Evolutionary conservation across 1,140 invertebrate genomes (phyloP), one percentile per base, ranked within the genome.

Genomic region (Tachypleus tridentatus): DNA sequence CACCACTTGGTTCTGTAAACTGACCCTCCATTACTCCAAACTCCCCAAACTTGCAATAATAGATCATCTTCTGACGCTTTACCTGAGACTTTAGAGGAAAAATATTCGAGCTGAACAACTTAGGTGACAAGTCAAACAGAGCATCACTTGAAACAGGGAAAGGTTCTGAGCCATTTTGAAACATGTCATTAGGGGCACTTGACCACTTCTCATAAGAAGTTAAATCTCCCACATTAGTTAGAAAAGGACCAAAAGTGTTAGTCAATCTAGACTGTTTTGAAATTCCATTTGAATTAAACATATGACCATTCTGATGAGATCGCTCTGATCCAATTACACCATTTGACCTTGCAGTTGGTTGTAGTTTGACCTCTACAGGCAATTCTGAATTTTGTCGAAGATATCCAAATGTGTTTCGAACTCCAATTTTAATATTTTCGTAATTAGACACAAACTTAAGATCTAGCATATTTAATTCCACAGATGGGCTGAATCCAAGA

Each of bases 31-130:
- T 90, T 0, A 97, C 93, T 0, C 97, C 97, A 73, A 99, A 99
- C 74, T 99, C 97, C 4, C 97, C 97, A 79, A 99, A 99, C 78
- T 98, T 98, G 81, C 96, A 98, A 74, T 98, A 95, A 74, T 99
- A 99, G 70, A 98, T 98, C 96, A 99, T 99, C 78, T 99, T 99
- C 76, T 98, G 94, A n/a, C 97, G 85, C 75, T 96, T 96, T 65
- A 97, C 95, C 77, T 97, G 93, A 52, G 92, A 94, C 74, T 96
- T 97, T 3, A 92, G 91, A 64, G 93, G 93, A 93, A 88, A 51
- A 82, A 77, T 95, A 87, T 85, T 49, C 4, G 87, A 84, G 9
- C 87, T 86, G 75, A 93, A 88, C 56, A 95, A 79, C 74, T 95
- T 95, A 54, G 86, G 87, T 8, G 89, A 76, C 47, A 77, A 51